A percentile compares a stretch with the other conserved stretches of the same genome.
Conservation (phyloP, 2,113 vertebrate species). For the Halcyon senegalensis region DNA sequence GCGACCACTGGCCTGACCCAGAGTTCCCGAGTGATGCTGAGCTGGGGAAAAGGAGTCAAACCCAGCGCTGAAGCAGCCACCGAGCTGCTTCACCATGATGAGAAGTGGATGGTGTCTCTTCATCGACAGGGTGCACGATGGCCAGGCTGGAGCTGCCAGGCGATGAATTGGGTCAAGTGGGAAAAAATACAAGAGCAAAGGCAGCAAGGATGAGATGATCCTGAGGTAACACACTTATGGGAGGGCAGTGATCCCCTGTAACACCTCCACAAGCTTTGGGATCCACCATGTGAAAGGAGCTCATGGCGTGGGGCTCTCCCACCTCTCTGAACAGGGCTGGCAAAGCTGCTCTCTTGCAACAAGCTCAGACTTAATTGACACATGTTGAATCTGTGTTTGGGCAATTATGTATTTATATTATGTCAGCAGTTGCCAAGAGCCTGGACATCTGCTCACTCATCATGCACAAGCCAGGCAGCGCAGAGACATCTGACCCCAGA, state of each 20-base stretch:
- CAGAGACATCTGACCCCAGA: background rate
- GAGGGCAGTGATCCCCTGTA: background rate
- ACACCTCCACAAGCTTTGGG: background rate
- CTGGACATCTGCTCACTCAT: conserved; percentile 42
- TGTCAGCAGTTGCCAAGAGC: conserved; percentile 56
- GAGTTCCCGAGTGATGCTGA: background rate
- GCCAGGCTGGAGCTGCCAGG: background rate
- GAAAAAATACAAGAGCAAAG: background rate
- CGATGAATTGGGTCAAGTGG: background rate
- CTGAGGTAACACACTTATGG: rapidly evolving
- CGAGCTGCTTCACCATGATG: background rate
- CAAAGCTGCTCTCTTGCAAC: background rate
- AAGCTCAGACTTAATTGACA: conserved; percentile 17
- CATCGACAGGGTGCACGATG: rapidly evolving
- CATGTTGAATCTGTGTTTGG: conserved; percentile 14
- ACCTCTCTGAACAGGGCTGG: background rate
- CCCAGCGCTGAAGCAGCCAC: background rate
- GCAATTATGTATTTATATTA: conserved; percentile 45
- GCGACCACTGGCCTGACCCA: background rate
- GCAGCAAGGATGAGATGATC: background rate
- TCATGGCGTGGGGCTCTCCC: rapidly evolving
- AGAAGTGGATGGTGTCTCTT: background rate
- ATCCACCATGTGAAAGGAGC: background rate
- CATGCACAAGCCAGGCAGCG: background rate
- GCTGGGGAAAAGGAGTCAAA: background rate